These are phyloP conservation scores for Quadroppia sp. DNA, from an alignment of 2,888 invertebrate genomes.

Conservation along the genomic window DNA sequence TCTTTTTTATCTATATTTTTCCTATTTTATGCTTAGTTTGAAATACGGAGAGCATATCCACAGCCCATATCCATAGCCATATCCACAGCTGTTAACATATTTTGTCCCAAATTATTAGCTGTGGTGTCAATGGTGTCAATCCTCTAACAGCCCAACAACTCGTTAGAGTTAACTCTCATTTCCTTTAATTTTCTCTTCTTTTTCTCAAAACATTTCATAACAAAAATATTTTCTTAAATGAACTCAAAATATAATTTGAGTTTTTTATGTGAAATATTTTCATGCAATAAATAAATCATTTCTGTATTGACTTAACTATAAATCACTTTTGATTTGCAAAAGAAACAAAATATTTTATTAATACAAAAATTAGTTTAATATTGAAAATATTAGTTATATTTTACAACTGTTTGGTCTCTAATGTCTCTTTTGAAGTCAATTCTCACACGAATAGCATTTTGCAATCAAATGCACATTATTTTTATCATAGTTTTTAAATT, in stretches of 20 bases:
- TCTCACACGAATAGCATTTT: too few relatives aligned
- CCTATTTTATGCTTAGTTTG: conserved; percentile 6
- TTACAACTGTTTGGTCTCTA: too few relatives aligned
- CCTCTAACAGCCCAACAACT: background rate
- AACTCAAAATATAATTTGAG: background rate
- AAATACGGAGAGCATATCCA: background rate
- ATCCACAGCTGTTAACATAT: conserved; percentile 20
- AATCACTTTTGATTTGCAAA: too few relatives aligned
- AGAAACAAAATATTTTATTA: too few relatives aligned
- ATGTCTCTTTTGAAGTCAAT: too few relatives aligned
- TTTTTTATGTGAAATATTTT: background rate
- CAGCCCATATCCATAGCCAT: too few relatives aligned
- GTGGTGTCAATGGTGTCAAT: conserved; percentile 9
- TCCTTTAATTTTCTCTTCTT: background rate
- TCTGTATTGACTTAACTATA: too few relatives aligned
- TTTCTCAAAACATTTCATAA: background rate
- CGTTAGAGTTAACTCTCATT: background rate
- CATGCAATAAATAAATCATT: too few relatives aligned
- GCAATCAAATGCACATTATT: too few relatives aligned
- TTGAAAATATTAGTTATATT: too few relatives aligned
- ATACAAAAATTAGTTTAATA: too few relatives aligned
- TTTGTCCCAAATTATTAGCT: conserved; percentile 11
- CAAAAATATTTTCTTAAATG: background rate
- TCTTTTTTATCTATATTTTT: background rate
- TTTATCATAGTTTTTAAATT: background rate